A percentile compares a stretch with the other conserved stretches of the same genome.
These are phyloP conservation scores for Danio choprae DNA, from an alignment of 2,797 vertebrate genomes.

Conservation along the genomic window DNA sequence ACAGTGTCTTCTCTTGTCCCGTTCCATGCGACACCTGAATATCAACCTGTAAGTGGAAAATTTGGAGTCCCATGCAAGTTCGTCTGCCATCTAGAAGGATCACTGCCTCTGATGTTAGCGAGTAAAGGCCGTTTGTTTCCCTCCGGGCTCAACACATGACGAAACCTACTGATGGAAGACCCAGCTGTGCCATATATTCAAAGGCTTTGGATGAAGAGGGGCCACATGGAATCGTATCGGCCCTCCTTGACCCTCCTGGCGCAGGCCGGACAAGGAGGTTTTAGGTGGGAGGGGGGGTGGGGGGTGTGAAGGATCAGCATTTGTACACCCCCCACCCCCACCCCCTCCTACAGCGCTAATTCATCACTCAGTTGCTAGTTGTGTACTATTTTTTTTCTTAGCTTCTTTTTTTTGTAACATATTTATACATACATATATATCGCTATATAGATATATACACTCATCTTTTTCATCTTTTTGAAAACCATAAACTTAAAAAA, in stretches of 20 bases:
- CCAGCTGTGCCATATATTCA: constrained; percentile 49
- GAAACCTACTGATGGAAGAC: constrained; percentile 57
- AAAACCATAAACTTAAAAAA: constrained; percentile 82
- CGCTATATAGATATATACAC: constrained; percentile 72
- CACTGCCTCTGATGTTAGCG: constrained; percentile 35
- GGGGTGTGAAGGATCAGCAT: constrained; percentile 31
- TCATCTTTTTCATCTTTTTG: constrained; percentile 73
- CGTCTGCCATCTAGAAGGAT: constrained; percentile 33
- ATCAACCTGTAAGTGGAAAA: constrained; percentile 44
- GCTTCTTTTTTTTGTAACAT: constrained; percentile 67
- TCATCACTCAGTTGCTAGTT: constrained; percentile 56
- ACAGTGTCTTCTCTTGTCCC: constrained; percentile 54
- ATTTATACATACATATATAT: constrained; percentile 75
- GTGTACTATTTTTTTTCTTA: constrained; percentile 47
- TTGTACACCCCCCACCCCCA: constrained; percentile 36
- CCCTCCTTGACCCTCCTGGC: constrained; percentile 36
- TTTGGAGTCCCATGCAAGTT: constrained; percentile 41
- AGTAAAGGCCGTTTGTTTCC: constrained; percentile 38
- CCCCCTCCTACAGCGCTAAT: constrained; percentile 54
- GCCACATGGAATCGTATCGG: constrained; percentile 57
- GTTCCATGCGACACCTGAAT: constrained; percentile 38
- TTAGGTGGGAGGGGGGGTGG: constrained; percentile 43
- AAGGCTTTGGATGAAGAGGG: constrained; percentile 51
- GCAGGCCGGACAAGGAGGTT: constrained; percentile 59
- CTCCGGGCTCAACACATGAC: constrained; percentile 52